Evolutionary conservation across 2,113 vertebrate genomes (phyloP), one percentile per base, ranked within the genome.

Genomic region (Eptesicus fuscus): DNA sequence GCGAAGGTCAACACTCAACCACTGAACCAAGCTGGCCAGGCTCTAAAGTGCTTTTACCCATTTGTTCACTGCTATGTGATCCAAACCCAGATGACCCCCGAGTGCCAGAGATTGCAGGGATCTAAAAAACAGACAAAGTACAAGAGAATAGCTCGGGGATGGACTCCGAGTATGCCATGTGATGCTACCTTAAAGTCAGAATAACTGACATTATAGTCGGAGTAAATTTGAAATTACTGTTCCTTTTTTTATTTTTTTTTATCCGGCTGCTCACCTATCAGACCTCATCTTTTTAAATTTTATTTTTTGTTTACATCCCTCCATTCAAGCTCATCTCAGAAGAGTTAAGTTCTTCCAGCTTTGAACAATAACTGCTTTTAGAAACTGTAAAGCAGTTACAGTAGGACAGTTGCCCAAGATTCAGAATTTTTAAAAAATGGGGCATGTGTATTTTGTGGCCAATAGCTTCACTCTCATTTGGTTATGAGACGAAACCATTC

Each of bases 111-210:
- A 99, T 99, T 98, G 98, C 98, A 96, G 98, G 98, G 98, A 99
- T 99, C 98, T 99, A 99, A 98, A 99, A 99, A 98, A 99, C 99
- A 99, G 99, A 99, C 97, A 99, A 98, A 89, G 98, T 99, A 99
- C 98, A 99, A 99, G 98, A 99, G 98, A 99, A 98, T 99, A 98
- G 99, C 99, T 98, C 98, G 98, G 98, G 99, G 99, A 98, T 99
- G 99, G 99, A 99, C 99, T 98, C 99, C 99, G 98, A 99, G 97
- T 99, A 99, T 96, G 99, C 98, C 98, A 99, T 99, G 98, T 99
- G 99, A 99, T 98, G 97, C 96, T 97, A 97, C 98, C 97, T 97
- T 98, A 96, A 98, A 98, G 97, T 98, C 98, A 98, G 98, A 98
- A 98, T 98, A 98, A 96, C 98, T 95, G 96, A 96, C 98, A 98